phyloP scores from a whole-genome alignment of 2,888 invertebrate genomes.

The Cosmopolites sordidus region DNA sequence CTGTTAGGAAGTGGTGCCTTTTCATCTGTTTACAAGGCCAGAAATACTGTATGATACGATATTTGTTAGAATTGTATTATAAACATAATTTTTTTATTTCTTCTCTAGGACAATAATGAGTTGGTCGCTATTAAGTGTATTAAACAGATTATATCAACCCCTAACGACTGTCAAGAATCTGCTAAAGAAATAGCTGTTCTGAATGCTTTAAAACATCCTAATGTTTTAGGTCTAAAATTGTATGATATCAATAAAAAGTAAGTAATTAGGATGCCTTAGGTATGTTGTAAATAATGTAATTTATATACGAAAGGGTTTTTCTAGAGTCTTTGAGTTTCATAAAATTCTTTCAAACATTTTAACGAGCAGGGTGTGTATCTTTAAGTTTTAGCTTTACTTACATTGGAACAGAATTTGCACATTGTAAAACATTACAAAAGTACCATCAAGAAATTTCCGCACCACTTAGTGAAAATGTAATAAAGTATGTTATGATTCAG shows the following conservation, averaged over 20 bases:
- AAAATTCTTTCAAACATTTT: not conserved
- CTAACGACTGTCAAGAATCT: slow-evolving; percentile 4
- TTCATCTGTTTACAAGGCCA: not conserved
- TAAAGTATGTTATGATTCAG: slow-evolving; percentile 26
- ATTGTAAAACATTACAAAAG: slow-evolving; percentile 14
- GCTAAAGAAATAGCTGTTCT: slow-evolving; percentile 29
- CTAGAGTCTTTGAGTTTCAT: not conserved
- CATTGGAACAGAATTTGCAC: slow-evolving; percentile 28
- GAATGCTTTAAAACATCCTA: slow-evolving; percentile 23
- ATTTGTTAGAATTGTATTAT: not conserved
- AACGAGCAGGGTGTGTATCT: not conserved
- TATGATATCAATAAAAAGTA: slow-evolving; percentile 25
- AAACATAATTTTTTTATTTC: too few species aligned
- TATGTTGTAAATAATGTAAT: too few species aligned
- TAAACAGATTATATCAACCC: not conserved
- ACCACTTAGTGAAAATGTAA: slow-evolving; percentile 11
- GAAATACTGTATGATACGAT: not conserved
- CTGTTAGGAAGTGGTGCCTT: slow-evolving; percentile 1
- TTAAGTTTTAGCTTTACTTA: slow-evolving; percentile 27
- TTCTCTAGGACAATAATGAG: slow-evolving; percentile 4
- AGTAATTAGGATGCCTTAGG: slow-evolving; percentile 6
- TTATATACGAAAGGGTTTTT: not conserved
- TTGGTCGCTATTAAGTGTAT: slow-evolving; percentile 10
- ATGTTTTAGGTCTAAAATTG: slow-evolving; percentile 20
- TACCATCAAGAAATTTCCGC: slow-evolving; percentile 8